A percentile compares a stretch with the other conserved stretches of the same genome.
phyloP scores from a whole-genome alignment of 1,140 invertebrate species.

The Pachyrhynchus sulphureomaculatus region DNA sequence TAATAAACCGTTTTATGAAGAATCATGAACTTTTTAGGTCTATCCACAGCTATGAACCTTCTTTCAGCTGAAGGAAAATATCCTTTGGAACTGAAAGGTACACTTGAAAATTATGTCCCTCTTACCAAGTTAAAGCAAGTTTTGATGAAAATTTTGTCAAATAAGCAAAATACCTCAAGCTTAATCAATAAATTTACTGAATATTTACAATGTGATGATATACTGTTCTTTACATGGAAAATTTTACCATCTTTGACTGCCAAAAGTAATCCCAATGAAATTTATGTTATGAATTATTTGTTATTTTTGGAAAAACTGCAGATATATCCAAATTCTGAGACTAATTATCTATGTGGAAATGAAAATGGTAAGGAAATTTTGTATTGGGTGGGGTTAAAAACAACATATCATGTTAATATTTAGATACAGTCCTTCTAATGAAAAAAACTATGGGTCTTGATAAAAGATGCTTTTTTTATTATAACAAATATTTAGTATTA shows the following conservation, averaged over 20 bases:
- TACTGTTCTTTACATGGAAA: slow-evolving; percentile 62
- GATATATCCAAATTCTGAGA: slow-evolving; percentile 37
- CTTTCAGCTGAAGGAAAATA: slow-evolving; percentile 65
- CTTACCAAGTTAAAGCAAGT: slow-evolving; percentile 61
- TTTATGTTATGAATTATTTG: slow-evolving; percentile 71
- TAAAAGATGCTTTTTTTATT: background rate
- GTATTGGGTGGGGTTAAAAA: background rate
- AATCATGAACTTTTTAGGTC: slow-evolving; percentile 48
- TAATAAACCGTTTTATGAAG: background rate
- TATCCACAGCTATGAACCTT: slow-evolving; percentile 67
- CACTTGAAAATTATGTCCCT: slow-evolving; percentile 60
- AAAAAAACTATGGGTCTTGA: too few relatives aligned
- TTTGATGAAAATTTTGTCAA: slow-evolving; percentile 58
- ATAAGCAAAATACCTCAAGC: slow-evolving; percentile 54
- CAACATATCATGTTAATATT: background rate
- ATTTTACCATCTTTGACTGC: slow-evolving; percentile 57
- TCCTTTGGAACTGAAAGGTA: slow-evolving; percentile 55
- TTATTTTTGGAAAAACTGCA: slow-evolving; percentile 64
- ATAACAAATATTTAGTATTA: background rate
- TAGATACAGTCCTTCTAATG: background rate
- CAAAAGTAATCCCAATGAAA: slow-evolving; percentile 59
- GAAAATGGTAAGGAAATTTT: slow-evolving; percentile 46
- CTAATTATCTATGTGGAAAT: slow-evolving; percentile 51
- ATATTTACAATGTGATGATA: slow-evolving; percentile 64
- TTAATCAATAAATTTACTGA: slow-evolving; percentile 64